Evolutionary conservation across 2,113 vertebrate genomes (phyloP).

Genomic region (Salvelinus sp.): DNA sequence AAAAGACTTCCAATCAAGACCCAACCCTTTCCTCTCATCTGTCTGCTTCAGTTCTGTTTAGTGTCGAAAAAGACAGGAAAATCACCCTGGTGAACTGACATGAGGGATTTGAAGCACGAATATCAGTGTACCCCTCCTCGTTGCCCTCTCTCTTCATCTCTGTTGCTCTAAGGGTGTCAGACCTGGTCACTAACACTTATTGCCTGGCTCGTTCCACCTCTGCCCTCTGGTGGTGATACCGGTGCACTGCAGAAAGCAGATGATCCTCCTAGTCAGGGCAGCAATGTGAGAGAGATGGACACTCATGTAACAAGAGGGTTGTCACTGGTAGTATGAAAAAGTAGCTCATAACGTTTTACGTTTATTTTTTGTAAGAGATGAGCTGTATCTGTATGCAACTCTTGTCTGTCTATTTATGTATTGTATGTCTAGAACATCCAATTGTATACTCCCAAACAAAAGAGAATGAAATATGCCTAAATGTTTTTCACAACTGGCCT

Average conservation of each 20-base stretch:
- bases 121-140: conserved; percentile 16
- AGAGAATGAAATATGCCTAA: conserved; percentile 69
- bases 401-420: conserved; percentile 54
- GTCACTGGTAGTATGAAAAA: conserved; percentile 54
- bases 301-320: conserved; percentile 32
- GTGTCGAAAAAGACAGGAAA: conserved; percentile 5
- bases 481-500: conserved; percentile 49
- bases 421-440: conserved; percentile 43
- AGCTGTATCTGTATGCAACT: conserved; percentile 59
- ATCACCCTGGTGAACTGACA: conserved; percentile 10
- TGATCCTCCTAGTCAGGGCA: conserved; percentile 26
- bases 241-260: conserved; percentile 43
- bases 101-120: conserved; percentile 12
- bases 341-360: conserved; percentile 68
- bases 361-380: conserved; percentile 47
- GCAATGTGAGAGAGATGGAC: conserved; percentile 9
- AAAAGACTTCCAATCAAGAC: too few relatives aligned
- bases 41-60: neutral
- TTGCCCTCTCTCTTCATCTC: conserved; percentile 49
- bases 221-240: conserved; percentile 28
- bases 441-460: conserved; percentile 40
- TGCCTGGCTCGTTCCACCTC: neutral
- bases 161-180: conserved; percentile 53
- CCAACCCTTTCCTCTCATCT: conserved; percentile 18
- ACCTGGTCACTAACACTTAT: conserved; percentile 6